Evolutionary conservation across 2,113 vertebrate species (phyloP).

Genomic region (Aspidoscelis tigris): DNA sequence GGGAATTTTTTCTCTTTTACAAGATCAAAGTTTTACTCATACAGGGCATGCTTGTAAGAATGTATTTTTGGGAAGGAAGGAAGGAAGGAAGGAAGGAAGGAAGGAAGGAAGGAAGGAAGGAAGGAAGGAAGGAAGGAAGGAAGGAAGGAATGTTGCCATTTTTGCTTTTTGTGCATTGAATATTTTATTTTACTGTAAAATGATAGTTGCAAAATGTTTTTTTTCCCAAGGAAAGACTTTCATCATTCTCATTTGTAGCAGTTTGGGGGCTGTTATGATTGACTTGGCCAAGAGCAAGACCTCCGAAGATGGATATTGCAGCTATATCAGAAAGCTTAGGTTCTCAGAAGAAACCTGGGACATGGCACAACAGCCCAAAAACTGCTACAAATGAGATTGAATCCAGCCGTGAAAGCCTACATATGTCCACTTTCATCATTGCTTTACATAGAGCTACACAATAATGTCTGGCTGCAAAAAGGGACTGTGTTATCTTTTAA

Average conservation of each 20-base stretch:
- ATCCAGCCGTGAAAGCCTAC: no score
- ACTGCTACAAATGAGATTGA: no score
- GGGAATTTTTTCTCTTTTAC: neutral
- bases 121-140: fast-evolving
- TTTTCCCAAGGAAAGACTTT: no score
- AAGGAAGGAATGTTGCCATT: neutral
- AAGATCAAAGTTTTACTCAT: neutral
- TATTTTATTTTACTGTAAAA: neutral
- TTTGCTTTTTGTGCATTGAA: neutral
- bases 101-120: no score
- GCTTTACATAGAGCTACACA: neutral
- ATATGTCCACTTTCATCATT: neutral
- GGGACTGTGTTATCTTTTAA: neutral
- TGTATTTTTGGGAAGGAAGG: neutral
- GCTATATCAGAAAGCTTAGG: no score
- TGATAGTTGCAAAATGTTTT: neutral
- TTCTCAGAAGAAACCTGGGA: no score
- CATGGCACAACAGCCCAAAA: no score
- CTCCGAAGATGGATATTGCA: no score
- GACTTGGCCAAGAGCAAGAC: no score
- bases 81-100: no score
- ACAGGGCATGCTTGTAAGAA: neutral
- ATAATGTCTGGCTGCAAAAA: neutral
- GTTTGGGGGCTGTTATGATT: no score
- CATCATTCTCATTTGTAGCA: no score